Percentiles rank a stretch among this genome's conserved stretches.
Evolutionary conservation across 2,797 vertebrate species (phyloP).

Genomic region (Corythornis leucogaster): DNA sequence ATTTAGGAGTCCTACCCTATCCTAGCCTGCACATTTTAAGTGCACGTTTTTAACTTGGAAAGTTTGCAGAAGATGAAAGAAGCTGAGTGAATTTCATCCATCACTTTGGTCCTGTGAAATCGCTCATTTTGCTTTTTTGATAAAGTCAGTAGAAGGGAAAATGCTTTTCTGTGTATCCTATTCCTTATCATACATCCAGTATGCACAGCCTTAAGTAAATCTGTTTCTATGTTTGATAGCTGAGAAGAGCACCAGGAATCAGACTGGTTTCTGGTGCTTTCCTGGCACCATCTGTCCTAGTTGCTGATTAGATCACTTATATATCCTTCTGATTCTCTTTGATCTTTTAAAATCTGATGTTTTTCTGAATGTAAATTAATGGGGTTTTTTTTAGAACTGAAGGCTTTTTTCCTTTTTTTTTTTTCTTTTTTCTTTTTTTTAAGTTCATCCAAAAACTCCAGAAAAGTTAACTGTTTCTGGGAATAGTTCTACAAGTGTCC

Average conservation of each 20-base stretch:
- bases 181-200: neutral
- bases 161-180: neutral
- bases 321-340: neutral
- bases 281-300: neutral
- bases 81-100: neutral
- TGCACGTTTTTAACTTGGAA: neutral
- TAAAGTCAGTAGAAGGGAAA: neutral
- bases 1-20: neutral
- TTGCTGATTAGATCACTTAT: neutral
- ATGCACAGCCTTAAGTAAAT: neutral
- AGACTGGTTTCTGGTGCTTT: neutral
- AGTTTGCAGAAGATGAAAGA: neutral
- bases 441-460: conserved; percentile 76
- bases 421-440: conserved; percentile 34
- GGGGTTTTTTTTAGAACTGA: neutral
- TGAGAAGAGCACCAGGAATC: neutral
- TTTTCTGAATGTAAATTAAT: neutral
- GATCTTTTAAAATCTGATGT: neutral
- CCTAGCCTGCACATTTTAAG: neutral
- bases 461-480: conserved; percentile 61
- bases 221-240: neutral
- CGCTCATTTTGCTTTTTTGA: neutral
- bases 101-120: neutral
- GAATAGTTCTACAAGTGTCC: conserved; percentile 58
- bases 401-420: neutral